Percentiles rank a stretch among this genome's conserved stretches.
These are phyloP conservation scores for Scleropages formosus DNA, from an alignment of 2,797 vertebrate genomes.

Conservation along the genomic window DNA sequence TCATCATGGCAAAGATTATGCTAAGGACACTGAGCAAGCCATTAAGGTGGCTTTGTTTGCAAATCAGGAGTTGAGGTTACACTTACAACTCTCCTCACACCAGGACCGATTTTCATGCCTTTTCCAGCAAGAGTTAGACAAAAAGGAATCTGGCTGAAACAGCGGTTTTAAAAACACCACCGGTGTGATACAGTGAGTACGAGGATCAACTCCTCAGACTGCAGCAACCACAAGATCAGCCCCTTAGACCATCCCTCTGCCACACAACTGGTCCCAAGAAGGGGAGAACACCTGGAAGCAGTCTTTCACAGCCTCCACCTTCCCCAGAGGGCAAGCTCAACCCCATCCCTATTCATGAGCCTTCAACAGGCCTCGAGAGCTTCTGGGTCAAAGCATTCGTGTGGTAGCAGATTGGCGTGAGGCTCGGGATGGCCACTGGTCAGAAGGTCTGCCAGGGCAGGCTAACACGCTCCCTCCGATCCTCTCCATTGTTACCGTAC, in stretches of 20 bases:
- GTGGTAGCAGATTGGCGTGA: slow-evolving; percentile 18
- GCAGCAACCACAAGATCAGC: slow-evolving; percentile 49
- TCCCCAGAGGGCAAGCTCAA: slow-evolving; percentile 38
- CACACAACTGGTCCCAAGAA: neutral
- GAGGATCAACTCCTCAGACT: slow-evolving; percentile 33
- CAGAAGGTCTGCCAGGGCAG: slow-evolving; percentile 17
- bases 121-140: no score
- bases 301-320: neutral
- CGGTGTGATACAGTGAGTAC: slow-evolving; percentile 17
- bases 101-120: no score
- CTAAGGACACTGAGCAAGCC: no score
- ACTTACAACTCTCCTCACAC: no score
- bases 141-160: no score
- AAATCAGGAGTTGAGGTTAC: no score
- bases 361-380: slow-evolving; percentile 49
- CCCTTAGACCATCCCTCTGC: neutral
- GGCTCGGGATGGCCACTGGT: slow-evolving; percentile 9
- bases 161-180: no score
- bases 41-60: no score
- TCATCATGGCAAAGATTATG: no score
- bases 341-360: slow-evolving; percentile 44
- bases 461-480: neutral
- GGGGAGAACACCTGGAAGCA: slow-evolving; percentile 50
- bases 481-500: slow-evolving; percentile 10
- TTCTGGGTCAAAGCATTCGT: slow-evolving; percentile 25